Base-by-base conservation (phyloP, 2,797 vertebrate species). In the Ibycter americanus region DNA sequence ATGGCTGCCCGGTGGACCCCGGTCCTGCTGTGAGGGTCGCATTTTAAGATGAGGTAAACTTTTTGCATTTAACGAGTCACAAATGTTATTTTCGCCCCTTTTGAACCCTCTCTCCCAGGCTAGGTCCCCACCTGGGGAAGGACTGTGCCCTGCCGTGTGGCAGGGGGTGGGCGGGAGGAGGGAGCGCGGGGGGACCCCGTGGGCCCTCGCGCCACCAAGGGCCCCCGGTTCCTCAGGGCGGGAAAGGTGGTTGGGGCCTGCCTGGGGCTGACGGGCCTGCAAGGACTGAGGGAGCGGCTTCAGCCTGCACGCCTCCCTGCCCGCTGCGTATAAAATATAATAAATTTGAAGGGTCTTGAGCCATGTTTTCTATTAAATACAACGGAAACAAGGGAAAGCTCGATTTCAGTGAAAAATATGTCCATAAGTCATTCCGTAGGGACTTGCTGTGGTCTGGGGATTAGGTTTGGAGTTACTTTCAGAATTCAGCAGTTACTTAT, bases 401-500 rank as follows among this genome's bases (percentile, higher is more conserved):
- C 58, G 62, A 59, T 95, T 84, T 89, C 78, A 62, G 46, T 79
- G 83, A 93, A 93, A 93, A 93, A 82, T 93, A 42, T 0, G 0
- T 62, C 77, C 11, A 4, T 87, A 84, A 87, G 62, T 79, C 72
- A 90, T 87, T 86, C 95, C 81, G 19, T 16, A 29, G 63, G 40
- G 79, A 83, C 71, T 73, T 0, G 1, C 55, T 79, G 6, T 70
- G 70, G 86, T 84, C 72, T 83, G 83, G 65, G 87, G 83, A 87
- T 95, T 96, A 84, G 65, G 42, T 71, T 51, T 80, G 78, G 88
- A 71, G 89, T 95, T 90, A 83, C 83, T 90, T 94, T 85, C 74
- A 87, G 92, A 90, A 89, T 92, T 93, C 71, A 74, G 63, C 67
- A 61, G 65, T 89, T 81, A 91, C 25, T 90, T 94, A 87, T 73